Evolutionary conservation across 1,140 invertebrate species (phyloP), one percentile per base, ranked within the genome.

Genomic region (Apis laboriosa): DNA sequence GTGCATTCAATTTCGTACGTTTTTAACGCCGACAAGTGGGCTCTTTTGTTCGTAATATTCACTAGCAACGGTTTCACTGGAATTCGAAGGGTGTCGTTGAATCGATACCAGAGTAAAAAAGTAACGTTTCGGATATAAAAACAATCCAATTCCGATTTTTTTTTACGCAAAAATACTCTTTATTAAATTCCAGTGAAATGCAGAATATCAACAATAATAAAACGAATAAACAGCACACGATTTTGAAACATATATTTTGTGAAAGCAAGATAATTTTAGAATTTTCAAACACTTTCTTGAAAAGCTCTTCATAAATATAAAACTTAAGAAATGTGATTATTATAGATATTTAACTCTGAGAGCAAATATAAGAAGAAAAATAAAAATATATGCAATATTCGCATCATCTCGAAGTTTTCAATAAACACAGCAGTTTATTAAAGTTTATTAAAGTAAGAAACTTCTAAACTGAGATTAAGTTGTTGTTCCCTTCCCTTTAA

Each of bases 1-100:
- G 96, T 95, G 90, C 98, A 98, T 90, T 97, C 96, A 53, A 98
- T 95, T 86, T 98, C 97, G 90, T 97, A 97, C 70, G 96, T 95
- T 90, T 96, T 96, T 28, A 91, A 67, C 17, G 92, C 92, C n/a
- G 90, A 91, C 13, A 93, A 81, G 77, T 92, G 85, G 9, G 34
- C 71, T 64, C 80, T 55, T 77, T 93, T 93, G 61, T 90, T 93
- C 34, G 90, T 92, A n/a, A 93, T 92, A 66, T 93, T 92, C 61
- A 93, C 92, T 70, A 86, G 21, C 63, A 92, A 71, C 43, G 92
- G 92, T 73, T 93, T 93, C 64, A 93, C 92, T 93, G 76, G 0
- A 87, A 86, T 81, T 61, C 28, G 17, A 34, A 28, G 17, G 43
- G 19, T 11, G 8, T 24, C 9, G 15, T 56, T 67, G 28, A 4